These are phyloP conservation scores for Isaurus tuberculatus DNA, from an alignment of 92 coral and sea anemone genomes.

Conservation along the genomic window DNA sequence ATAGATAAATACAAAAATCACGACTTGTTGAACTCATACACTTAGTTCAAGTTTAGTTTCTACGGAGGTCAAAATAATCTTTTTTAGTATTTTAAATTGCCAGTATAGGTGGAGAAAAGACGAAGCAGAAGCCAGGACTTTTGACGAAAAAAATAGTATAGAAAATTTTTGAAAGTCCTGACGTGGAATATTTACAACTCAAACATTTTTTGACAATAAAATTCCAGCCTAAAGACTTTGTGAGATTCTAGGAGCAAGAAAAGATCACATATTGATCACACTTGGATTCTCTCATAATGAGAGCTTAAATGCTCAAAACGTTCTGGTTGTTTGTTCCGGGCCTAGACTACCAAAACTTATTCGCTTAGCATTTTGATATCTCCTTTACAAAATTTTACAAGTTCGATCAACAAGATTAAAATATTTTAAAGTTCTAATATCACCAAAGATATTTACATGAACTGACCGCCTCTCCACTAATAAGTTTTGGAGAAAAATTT, in stretches of 20 bases:
- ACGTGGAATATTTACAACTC: not conserved
- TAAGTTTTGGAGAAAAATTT: not conserved
- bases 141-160: too few relatives aligned
- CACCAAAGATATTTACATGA: not conserved
- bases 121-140: too few relatives aligned
- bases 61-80: too few relatives aligned
- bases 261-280: not conserved
- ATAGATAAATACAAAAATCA: constrained; percentile 27
- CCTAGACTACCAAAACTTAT: not conserved
- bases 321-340: too few relatives aligned
- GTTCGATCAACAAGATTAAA: not conserved
- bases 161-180: not conserved
- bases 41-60: not conserved
- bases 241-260: not conserved
- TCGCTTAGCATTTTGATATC: not conserved
- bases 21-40: too few relatives aligned
- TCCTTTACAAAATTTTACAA: not conserved
- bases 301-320: too few relatives aligned
- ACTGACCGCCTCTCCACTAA: not conserved
- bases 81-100: too few relatives aligned
- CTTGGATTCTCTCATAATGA: not conserved
- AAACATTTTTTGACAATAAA: not conserved
- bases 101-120: too few relatives aligned
- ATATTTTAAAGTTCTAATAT: not conserved
- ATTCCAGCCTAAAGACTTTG: not conserved